Base-by-base conservation (phyloP, 2,113 vertebrate genomes). In the Scomber colias region DNA sequence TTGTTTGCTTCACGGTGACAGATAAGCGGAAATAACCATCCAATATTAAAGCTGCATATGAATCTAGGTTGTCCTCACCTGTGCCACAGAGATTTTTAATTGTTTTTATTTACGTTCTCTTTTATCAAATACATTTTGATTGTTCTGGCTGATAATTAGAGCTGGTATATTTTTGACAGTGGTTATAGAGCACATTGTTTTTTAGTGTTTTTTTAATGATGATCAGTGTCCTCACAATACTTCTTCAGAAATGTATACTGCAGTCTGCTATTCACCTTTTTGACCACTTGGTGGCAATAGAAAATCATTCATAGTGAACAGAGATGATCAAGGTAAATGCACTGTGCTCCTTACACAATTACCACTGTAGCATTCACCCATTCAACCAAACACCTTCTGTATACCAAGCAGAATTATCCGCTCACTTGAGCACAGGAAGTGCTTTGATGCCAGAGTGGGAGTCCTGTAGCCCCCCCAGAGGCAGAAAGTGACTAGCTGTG, bases 341-440 rank as follows among this genome's bases (percentile, higher is more conserved):
- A 44, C 11, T 56, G 17, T 31, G 46, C 30, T 49, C 71, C 24
- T 55, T 72, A 56, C 54, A 74, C 62, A 79, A 55, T 74, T 83
- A 63, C 14, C 59, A 24, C 35, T 49, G 61, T 31, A 62, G 31
- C 45, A 45, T 75, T 82, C 55, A 64, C 21, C 53, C n/a, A 30
- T 49, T 76, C 48, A 78, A 59, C 65, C 74, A 74, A 30, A 67
- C 55, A 57, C 6, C 30, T 44, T 56, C 40, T 83, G 79, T 81
- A 44, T 71, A 53, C 40, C 61, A 55, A 75, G 4, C 60, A 53
- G 31, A 89, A 82, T 81, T 11, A 88, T 81, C 82, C 77, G 8
- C 81, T 90, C 44, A 85, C 87, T 90, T 82, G 75, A 87, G 77
- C 48, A 73, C 67, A 89, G 92, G 87, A 91, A 90, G 86, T 72